Conservation (phyloP, 35 echinoderm and acorn worm genomes). For the Hemicentrotus pulcherrimus region DNA sequence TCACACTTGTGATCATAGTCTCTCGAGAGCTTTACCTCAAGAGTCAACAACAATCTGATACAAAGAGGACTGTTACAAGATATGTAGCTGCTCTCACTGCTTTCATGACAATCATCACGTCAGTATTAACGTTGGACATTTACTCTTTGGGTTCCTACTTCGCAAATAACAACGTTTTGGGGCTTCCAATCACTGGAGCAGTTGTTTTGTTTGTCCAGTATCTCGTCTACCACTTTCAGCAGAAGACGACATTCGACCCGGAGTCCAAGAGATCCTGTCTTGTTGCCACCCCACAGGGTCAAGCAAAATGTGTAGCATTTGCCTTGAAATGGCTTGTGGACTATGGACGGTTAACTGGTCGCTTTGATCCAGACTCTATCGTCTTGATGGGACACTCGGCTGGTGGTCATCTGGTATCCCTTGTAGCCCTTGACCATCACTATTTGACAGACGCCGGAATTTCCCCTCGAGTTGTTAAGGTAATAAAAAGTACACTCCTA, state of each 20-base stretch:
- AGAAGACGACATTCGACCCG: not conserved
- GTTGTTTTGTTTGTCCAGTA: not conserved
- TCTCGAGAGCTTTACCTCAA: not conserved
- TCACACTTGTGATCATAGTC: not conserved
- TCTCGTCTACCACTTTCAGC: not conserved
- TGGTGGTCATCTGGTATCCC: conserved; percentile 30
- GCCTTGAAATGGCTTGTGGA: conserved; percentile 8
- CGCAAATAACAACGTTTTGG: not conserved
- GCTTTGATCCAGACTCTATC: conserved; percentile 30
- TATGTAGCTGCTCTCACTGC: not conserved
- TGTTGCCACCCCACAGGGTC: not conserved
- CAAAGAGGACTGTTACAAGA: not conserved
- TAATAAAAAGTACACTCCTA: not conserved
- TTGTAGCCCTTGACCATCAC: conserved; percentile 5
- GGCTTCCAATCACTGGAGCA: not conserved
- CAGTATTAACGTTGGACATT: not conserved
- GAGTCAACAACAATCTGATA: not conserved
- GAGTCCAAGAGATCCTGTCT: not conserved
- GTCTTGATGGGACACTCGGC: conserved; percentile 48
- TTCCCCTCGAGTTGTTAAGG: conserved; percentile 1
- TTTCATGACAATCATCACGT: not conserved
- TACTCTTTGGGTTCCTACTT: not conserved
- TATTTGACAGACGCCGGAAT: conserved; percentile 2
- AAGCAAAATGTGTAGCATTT: conserved; percentile 4
- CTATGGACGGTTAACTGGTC: conserved; percentile 38